Conservation (phyloP, 1,140 invertebrate species). For the Drosophila nigromelanica region DNA sequence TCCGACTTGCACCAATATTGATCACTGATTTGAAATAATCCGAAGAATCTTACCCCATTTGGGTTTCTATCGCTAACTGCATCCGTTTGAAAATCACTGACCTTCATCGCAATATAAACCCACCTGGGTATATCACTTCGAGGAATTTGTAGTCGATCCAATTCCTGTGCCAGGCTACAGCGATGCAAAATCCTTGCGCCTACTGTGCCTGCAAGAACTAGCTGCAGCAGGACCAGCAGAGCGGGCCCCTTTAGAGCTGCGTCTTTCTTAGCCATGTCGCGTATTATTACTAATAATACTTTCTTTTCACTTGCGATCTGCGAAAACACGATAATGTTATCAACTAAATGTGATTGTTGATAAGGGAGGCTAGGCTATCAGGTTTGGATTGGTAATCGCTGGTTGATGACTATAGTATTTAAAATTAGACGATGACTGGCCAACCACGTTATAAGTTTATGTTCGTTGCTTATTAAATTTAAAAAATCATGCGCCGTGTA, state of each 20-base stretch:
- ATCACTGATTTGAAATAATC: slow-evolving; percentile 8
- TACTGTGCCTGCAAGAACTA: background rate
- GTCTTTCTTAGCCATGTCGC: background rate
- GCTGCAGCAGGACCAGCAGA: background rate
- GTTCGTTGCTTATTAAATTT: too few relatives aligned
- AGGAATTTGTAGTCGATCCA: background rate
- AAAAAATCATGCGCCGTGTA: too few relatives aligned
- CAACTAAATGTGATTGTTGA: too few relatives aligned
- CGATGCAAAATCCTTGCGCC: background rate
- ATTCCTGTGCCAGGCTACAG: background rate
- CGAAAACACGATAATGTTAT: too few relatives aligned
- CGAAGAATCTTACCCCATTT: background rate
- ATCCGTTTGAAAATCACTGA: background rate
- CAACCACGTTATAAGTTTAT: too few relatives aligned
- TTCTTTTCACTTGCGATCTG: too few relatives aligned
- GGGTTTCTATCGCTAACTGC: background rate
- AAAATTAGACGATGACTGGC: too few relatives aligned
- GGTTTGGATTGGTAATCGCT: too few relatives aligned
- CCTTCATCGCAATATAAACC: background rate
- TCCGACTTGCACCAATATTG: background rate
- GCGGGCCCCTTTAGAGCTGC: background rate
- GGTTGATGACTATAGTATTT: too few relatives aligned
- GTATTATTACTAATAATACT: background rate
- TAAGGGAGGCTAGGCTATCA: too few relatives aligned
- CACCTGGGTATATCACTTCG: background rate